Conservation (phyloP, 1,140 invertebrate species). For the Leptinotarsa undecemlineata region DNA sequence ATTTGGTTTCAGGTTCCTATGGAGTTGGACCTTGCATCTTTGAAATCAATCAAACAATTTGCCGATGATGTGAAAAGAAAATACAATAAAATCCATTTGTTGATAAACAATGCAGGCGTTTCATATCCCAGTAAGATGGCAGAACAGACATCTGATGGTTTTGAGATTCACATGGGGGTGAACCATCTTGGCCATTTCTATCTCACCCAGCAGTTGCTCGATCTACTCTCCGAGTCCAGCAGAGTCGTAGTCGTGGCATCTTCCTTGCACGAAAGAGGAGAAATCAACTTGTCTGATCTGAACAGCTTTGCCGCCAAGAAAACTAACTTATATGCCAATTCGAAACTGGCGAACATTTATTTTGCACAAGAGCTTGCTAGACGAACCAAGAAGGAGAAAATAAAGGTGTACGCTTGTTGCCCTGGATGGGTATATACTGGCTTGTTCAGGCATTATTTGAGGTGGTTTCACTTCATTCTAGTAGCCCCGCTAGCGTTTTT, state of each 20-base stretch:
- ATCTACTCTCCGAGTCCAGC: conserved; percentile 60
- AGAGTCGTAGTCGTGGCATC: conserved; percentile 64
- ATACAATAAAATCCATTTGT: conserved; percentile 68
- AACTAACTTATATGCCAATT: conserved; percentile 74
- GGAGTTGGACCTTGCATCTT: conserved; percentile 71
- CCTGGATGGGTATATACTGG: conserved; percentile 86
- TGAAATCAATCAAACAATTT: conserved; percentile 73
- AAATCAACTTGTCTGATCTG: conserved; percentile 74
- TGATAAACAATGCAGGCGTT: conserved; percentile 80
- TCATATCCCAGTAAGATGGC: conserved; percentile 59
- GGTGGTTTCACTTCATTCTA: conserved; percentile 72
- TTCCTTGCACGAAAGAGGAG: conserved; percentile 61
- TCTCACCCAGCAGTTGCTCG: conserved; percentile 77
- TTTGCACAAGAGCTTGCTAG: conserved; percentile 68
- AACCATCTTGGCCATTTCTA: conserved; percentile 85
- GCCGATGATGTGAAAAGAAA: conserved; percentile 64
- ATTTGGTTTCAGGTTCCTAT: conserved; percentile 65
- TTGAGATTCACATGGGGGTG: conserved; percentile 81
- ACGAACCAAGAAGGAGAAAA: conserved; percentile 60
- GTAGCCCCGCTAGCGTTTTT: conserved; percentile 70
- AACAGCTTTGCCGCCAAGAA: conserved; percentile 61
- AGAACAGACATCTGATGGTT: conserved; percentile 74
- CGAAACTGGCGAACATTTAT: conserved; percentile 78
- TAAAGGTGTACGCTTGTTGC: conserved; percentile 76
- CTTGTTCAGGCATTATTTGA: conserved; percentile 68